Conservation (phyloP, 2,797 vertebrate genomes). For the Myotis myotis region DNA sequence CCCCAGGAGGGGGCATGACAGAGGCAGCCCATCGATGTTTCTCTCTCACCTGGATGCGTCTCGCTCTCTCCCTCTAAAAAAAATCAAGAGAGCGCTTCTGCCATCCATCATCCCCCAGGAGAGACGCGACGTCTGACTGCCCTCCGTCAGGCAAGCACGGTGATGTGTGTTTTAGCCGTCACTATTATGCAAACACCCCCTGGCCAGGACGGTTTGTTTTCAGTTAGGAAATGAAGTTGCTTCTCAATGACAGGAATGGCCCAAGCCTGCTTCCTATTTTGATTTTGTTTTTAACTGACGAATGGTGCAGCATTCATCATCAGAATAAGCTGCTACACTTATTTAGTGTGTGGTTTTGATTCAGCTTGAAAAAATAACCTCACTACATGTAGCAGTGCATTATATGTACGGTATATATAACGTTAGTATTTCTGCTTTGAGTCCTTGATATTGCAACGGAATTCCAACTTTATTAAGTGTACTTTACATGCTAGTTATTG, state of each 20-base stretch:
- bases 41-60: background rate
- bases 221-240: constrained; percentile 79
- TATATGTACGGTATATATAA: constrained; percentile 84
- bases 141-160: constrained; percentile 62
- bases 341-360: constrained; percentile 87
- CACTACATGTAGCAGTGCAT: constrained; percentile 90
- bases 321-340: constrained; percentile 84
- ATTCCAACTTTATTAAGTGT: constrained; percentile 89
- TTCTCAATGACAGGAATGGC: constrained; percentile 85
- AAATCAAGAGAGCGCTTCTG: background rate
- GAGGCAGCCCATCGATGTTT: background rate
- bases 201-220: constrained; percentile 69
- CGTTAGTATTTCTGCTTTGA: constrained; percentile 89
- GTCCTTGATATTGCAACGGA: constrained; percentile 89
- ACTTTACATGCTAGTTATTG: constrained; percentile 90
- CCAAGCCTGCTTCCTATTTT: constrained; percentile 84
- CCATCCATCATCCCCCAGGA: constrained; percentile 31
- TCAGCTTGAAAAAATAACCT: constrained; percentile 88
- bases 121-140: constrained; percentile 52
- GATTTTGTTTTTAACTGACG: constrained; percentile 80
- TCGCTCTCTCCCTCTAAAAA: background rate
- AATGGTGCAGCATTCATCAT: constrained; percentile 84
- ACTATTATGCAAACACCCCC: constrained; percentile 68
- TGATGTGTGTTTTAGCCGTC: constrained; percentile 77
- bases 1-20: background rate